Percentiles rank a stretch among this genome's conserved stretches.
These are phyloP conservation scores for Ispidina lecontei DNA, from an alignment of 2,797 vertebrate genomes.

Conservation along the genomic window DNA sequence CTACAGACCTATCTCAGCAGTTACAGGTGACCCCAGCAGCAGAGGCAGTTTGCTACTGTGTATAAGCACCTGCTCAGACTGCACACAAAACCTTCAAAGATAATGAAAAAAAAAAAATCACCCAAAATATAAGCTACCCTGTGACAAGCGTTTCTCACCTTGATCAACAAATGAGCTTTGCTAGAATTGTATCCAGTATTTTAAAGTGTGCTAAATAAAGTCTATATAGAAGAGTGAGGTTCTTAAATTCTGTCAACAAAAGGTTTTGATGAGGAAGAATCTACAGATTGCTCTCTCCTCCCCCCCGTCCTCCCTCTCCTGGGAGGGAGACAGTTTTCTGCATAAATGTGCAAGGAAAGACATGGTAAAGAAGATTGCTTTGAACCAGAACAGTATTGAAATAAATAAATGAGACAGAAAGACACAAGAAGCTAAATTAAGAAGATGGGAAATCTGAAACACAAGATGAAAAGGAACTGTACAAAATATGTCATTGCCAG, in stretches of 20 bases:
- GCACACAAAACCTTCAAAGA: neutral
- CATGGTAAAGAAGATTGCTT: neutral
- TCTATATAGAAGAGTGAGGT: neutral
- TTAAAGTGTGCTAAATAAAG: neutral
- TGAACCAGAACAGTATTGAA: neutral
- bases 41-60: fast-evolving
- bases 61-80: neutral
- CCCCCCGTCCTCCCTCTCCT: neutral
- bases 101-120: neutral
- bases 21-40: neutral
- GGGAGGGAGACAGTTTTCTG: neutral
- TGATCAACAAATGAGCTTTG: neutral
- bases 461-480: neutral
- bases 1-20: neutral
- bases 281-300: neutral
- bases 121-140: fast-evolving
- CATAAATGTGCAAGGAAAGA: neutral
- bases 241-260: neutral
- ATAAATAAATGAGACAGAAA: neutral
- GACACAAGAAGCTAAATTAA: conserved; percentile 9
- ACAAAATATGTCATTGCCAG: conserved; percentile 1
- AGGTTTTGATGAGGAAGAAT: neutral
- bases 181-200: neutral
- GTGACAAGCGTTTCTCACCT: neutral
- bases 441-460: conserved; percentile 32